Evolutionary conservation across 2,113 vertebrate genomes (phyloP).

Genomic region (Percina caprodes): DNA sequence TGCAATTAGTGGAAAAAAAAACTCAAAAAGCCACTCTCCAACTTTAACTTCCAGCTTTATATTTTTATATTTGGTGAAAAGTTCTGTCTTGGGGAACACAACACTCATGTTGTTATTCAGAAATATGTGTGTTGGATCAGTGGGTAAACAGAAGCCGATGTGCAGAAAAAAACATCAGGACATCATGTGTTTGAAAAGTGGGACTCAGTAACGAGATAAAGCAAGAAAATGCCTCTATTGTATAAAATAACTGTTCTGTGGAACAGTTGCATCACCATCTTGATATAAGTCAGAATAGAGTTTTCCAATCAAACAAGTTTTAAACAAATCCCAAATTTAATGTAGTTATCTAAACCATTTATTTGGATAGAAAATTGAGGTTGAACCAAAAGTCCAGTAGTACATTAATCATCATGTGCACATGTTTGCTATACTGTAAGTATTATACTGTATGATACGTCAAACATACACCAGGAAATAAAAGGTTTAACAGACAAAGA

Average conservation of each 20-base stretch:
- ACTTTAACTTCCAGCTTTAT: constrained; percentile 29
- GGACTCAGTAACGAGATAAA: not conserved
- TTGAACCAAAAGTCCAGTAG: not conserved
- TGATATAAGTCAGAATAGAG: constrained; percentile 2
- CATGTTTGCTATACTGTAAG: not conserved
- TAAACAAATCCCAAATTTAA: not conserved
- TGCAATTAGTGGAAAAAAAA: constrained; percentile 66
- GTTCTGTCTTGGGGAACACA: not conserved
- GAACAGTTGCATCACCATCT: not conserved
- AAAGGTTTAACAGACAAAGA: not conserved
- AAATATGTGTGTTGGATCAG: not conserved
- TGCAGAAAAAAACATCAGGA: constrained; percentile 8
- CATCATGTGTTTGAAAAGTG: not conserved
- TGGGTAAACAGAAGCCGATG: not conserved
- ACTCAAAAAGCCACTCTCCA: constrained; percentile 47
- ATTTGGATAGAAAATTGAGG: not conserved
- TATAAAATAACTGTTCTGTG: constrained; percentile 9
- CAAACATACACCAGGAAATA: not conserved
- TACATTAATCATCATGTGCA: not conserved
- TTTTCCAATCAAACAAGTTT: not conserved
- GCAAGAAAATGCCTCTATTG: not conserved
- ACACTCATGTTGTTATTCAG: constrained; percentile 9
- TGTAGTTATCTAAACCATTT: not conserved
- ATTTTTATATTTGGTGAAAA: constrained; percentile 12
- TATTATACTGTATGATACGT: not conserved